phyloP scores from a whole-genome alignment of 2,113 vertebrate species.

The Saguinus imperator region DNA sequence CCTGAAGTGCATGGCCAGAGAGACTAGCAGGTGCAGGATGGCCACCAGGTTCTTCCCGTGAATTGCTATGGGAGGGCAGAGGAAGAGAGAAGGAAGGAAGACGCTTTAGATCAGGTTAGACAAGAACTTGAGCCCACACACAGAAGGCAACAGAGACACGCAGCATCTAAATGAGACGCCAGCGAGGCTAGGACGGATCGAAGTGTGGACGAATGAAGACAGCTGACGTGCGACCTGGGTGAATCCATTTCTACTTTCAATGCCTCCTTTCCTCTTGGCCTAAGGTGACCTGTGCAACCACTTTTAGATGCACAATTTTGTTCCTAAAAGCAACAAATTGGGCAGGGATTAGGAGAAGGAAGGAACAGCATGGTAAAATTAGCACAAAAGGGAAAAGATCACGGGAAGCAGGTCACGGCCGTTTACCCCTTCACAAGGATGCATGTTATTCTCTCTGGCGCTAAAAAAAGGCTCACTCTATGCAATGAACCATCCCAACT shows the following conservation, averaged over 20 bases:
- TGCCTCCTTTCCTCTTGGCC: not conserved
- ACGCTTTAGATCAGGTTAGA: fast-evolving
- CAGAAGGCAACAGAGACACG: not conserved
- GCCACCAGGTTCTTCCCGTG: constrained; percentile 96
- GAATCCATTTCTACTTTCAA: fast-evolving
- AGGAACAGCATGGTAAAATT: fast-evolving
- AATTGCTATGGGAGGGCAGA: constrained; percentile 83
- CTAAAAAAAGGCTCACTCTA: too few species aligned
- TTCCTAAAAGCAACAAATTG: not conserved
- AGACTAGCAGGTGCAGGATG: constrained; percentile 93
- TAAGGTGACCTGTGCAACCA: not conserved
- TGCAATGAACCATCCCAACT: fast-evolving
- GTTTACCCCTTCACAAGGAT: fast-evolving
- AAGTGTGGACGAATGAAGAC: fast-evolving
- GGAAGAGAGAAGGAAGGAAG: not conserved
- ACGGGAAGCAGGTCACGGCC: not conserved
- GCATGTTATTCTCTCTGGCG: fast-evolving
- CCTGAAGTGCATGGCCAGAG: constrained; percentile 94
- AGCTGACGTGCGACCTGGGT: fast-evolving
- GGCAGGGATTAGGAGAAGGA: not conserved
- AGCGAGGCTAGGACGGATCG: fast-evolving
- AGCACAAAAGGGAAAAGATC: not conserved
- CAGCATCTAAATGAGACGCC: fast-evolving
- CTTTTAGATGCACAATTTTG: not conserved
- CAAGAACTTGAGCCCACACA: fast-evolving